A percentile compares a stretch with the other conserved stretches of the same genome.
These are phyloP conservation scores for Planiliza haematocheilus DNA, from an alignment of 2,113 vertebrate species.

Conservation along the genomic window DNA sequence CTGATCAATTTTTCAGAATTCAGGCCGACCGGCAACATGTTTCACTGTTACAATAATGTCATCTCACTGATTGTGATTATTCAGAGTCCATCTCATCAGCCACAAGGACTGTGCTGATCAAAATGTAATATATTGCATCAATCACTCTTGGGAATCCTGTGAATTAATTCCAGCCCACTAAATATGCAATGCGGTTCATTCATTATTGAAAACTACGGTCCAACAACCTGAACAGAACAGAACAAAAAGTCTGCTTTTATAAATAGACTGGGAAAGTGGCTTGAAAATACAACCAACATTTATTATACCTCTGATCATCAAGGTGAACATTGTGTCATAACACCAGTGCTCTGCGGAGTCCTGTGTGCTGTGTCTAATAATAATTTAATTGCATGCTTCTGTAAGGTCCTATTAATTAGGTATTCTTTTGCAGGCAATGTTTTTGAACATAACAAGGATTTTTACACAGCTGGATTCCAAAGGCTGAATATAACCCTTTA, in stretches of 20 bases:
- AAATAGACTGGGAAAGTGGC: not conserved
- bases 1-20: not conserved
- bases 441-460: conserved; percentile 24
- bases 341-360: not conserved
- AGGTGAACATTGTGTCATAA: conserved; percentile 4
- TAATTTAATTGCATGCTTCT: conserved; percentile 13
- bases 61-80: conserved; percentile 42
- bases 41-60: conserved; percentile 28
- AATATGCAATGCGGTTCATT: conserved; percentile 59
- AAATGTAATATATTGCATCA: conserved; percentile 56
- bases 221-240: conserved; percentile 37
- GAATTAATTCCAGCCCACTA: conserved; percentile 57
- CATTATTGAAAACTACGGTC: conserved; percentile 55
- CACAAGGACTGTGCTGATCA: conserved; percentile 42
- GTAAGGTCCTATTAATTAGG: conserved; percentile 24
- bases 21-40: not conserved
- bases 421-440: not conserved
- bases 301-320: conserved; percentile 13
- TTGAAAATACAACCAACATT: conserved; percentile 24
- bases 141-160: conserved; percentile 58
- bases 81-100: conserved; percentile 56
- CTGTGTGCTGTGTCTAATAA: conserved; percentile 1
- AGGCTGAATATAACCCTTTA: conserved; percentile 3
- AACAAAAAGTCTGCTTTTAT: conserved; percentile 15
- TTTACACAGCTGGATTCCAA: conserved; percentile 23